Percentiles rank a stretch among this genome's conserved stretches.
These are phyloP conservation scores for Acleris literana DNA, from an alignment of 2,888 invertebrate genomes.

Conservation along the genomic window DNA sequence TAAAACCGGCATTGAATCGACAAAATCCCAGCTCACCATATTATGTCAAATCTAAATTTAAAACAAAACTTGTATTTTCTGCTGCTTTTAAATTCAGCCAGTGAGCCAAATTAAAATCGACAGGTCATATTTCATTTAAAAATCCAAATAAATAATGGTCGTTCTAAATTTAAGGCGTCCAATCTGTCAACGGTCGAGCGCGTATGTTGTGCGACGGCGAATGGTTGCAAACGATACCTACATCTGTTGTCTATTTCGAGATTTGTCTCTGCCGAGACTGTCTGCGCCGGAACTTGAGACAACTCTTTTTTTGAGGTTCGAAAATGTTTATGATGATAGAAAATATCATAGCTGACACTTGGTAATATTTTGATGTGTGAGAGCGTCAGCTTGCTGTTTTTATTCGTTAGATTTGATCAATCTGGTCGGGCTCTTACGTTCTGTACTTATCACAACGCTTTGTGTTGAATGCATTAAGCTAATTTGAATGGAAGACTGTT, in stretches of 20 bases:
- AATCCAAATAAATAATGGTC: conserved; percentile 73
- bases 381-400: conserved; percentile 1
- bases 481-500: conserved; percentile 79
- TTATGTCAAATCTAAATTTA: conserved; percentile 15
- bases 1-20: conserved; percentile 44
- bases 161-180: conserved; percentile 78
- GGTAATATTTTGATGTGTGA: conserved; percentile 7
- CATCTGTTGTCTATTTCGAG: conserved; percentile 79
- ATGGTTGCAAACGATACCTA: conserved; percentile 79
- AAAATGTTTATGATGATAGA: conserved; percentile 50
- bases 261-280: conserved; percentile 70
- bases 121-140: conserved; percentile 74
- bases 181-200: conserved; percentile 81
- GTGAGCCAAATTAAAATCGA: conserved; percentile 56
- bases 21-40: conserved; percentile 15
- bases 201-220: conserved; percentile 78
- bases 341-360: conserved; percentile 48
- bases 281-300: conserved; percentile 71
- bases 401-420: not conserved
- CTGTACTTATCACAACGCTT: conserved; percentile 77
- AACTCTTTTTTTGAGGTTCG: conserved; percentile 61
- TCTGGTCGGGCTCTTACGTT: conserved; percentile 56
- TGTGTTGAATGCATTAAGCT: conserved; percentile 80
- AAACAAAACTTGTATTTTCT: conserved; percentile 8
- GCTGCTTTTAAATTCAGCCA: conserved; percentile 10